Evolutionary conservation across 2,797 vertebrate species (phyloP).

Genomic region (Calcarius lapponicus): DNA sequence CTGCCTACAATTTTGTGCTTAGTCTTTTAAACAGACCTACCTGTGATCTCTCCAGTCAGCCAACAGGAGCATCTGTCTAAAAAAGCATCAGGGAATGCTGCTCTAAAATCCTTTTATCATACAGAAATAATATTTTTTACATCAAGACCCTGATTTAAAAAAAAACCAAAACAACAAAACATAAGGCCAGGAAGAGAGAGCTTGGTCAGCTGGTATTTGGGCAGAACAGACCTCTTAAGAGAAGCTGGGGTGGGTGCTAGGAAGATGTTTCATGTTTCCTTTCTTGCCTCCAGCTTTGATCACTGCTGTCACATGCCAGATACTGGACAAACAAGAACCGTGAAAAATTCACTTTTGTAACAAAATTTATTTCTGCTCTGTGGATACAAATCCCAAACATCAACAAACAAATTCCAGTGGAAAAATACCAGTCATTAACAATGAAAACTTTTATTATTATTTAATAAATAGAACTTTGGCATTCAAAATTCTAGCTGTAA

Average conservation of each 20-base stretch:
- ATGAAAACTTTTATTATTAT: slow-evolving; percentile 79
- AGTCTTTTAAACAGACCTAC: neutral
- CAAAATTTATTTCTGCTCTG: slow-evolving; percentile 87
- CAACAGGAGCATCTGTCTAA: neutral
- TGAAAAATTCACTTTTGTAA: slow-evolving; percentile 72
- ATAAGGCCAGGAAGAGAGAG: neutral
- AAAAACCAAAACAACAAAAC: neutral
- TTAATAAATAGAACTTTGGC: slow-evolving; percentile 96
- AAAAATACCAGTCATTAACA: slow-evolving; percentile 85
- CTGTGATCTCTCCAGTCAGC: neutral
- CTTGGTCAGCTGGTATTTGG: neutral
- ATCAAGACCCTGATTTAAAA: neutral
- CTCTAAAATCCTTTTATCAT: neutral
- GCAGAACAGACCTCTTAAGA: neutral
- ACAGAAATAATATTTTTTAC: neutral
- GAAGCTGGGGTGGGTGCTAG: neutral
- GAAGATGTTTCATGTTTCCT: neutral
- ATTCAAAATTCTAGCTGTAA: slow-evolving; percentile 93
- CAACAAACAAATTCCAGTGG: slow-evolving; percentile 83
- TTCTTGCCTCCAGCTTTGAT: neutral
- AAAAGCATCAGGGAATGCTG: neutral
- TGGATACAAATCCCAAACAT: slow-evolving; percentile 85
- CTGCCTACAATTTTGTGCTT: neutral
- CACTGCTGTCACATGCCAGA: neutral
- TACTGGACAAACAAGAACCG: neutral